Conservation (phyloP, 1,140 invertebrate genomes). For the Elymnias hypermnestra region DNA sequence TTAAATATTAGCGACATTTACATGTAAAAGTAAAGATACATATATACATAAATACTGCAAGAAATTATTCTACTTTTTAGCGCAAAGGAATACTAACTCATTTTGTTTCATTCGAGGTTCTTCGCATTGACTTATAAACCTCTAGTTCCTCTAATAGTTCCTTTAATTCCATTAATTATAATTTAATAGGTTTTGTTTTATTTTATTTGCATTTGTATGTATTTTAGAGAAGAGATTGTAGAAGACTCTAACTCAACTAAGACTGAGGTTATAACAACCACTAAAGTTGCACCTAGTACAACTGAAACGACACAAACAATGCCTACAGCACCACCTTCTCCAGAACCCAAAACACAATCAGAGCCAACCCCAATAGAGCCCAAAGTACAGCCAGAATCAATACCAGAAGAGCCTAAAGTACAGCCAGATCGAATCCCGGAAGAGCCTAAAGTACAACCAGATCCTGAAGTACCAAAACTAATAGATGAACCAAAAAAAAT, state of each 20-base stretch:
- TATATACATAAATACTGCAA: too few relatives aligned
- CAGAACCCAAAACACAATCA: too few relatives aligned
- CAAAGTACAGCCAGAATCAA: slow-evolving; percentile 14
- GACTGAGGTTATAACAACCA: slow-evolving; percentile 32
- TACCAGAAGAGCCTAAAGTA: slow-evolving; percentile 9
- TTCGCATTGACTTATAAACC: too few relatives aligned
- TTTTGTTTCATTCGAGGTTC: too few relatives aligned
- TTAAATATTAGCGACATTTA: too few relatives aligned
- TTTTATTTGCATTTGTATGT: too few relatives aligned
- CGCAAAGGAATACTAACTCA: too few relatives aligned
- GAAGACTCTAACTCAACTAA: slow-evolving; percentile 18
- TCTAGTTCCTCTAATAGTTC: too few relatives aligned
- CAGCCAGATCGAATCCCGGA: slow-evolving; percentile 13
- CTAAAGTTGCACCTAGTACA: slow-evolving; percentile 23
- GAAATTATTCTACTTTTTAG: too few relatives aligned
- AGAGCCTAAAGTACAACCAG: slow-evolving; percentile 2
- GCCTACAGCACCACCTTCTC: slow-evolving; percentile 11
- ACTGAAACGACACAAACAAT: slow-evolving; percentile 9
- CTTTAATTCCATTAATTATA: too few relatives aligned
- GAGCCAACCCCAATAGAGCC: slow-evolving; percentile 4
- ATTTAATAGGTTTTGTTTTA: too few relatives aligned
- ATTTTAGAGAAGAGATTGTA: slow-evolving; percentile 44
- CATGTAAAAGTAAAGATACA: too few relatives aligned
- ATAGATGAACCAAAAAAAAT: background rate
- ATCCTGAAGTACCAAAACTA: background rate